These are phyloP conservation scores for Paramisgurnus dabryanus DNA, from an alignment of 2,113 vertebrate species.

Conservation along the genomic window DNA sequence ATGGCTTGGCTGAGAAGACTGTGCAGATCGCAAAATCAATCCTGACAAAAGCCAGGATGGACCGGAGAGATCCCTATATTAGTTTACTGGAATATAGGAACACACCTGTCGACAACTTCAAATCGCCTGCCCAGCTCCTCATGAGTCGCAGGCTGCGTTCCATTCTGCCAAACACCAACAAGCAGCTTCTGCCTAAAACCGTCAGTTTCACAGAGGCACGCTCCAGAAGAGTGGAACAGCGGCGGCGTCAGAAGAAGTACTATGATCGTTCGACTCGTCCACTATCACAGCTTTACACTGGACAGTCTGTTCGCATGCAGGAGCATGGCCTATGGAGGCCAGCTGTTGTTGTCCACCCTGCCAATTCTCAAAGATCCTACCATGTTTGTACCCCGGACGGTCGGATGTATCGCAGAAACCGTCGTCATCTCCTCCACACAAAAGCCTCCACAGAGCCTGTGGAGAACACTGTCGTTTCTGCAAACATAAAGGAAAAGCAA, in stretches of 20 bases:
- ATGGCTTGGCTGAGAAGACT: constrained; percentile 19
- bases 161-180: too few species aligned
- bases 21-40: constrained; percentile 4
- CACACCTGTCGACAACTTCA: background rate
- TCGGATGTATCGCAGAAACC: background rate
- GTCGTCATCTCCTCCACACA: background rate
- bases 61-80: constrained; percentile 19
- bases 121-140: constrained; percentile 10
- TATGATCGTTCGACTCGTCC: too few species aligned
- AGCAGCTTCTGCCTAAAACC: too few species aligned
- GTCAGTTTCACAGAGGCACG: too few species aligned
- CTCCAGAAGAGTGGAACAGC: too few species aligned
- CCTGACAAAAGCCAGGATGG: background rate
- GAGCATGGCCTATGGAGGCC: background rate
- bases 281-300: too few species aligned
- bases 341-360: background rate
- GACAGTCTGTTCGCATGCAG: background rate
- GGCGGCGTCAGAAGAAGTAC: too few species aligned
- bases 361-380: background rate
- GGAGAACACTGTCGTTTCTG: too few species aligned
- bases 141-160: background rate
- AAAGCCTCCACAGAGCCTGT: too few species aligned
- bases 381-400: background rate
- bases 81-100: constrained; percentile 13
- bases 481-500: too few species aligned